Conservation (phyloP, 2,888 invertebrate genomes). For the Caenorhabditis macrosperma region DNA sequence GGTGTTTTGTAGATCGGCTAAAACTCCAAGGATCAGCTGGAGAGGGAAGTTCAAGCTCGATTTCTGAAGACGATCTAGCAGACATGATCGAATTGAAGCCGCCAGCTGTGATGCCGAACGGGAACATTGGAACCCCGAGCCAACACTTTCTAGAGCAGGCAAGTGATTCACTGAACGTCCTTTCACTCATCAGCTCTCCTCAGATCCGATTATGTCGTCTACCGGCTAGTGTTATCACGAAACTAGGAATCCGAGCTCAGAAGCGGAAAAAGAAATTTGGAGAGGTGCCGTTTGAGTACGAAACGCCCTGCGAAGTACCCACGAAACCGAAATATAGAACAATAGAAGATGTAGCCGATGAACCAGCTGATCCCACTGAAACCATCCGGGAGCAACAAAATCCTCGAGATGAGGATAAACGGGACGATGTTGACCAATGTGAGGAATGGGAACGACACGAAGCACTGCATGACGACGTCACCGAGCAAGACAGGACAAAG, state of each 20-base stretch:
- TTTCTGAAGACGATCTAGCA: constrained; percentile 49
- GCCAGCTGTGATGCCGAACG: constrained; percentile 82
- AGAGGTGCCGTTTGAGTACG: constrained; percentile 65
- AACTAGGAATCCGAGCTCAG: constrained; percentile 62
- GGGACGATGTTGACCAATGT: constrained; percentile 69
- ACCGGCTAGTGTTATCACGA: constrained; percentile 80
- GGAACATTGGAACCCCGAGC: constrained; percentile 84
- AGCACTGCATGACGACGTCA: constrained; percentile 81
- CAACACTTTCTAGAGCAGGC: constrained; percentile 81
- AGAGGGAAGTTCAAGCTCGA: constrained; percentile 4
- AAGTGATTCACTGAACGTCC: too few species aligned
- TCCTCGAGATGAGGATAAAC: constrained; percentile 62
- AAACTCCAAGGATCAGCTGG: constrained; percentile 39
- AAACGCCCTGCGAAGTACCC: not conserved
- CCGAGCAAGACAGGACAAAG: constrained; percentile 81
- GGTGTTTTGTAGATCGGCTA: constrained; percentile 63
- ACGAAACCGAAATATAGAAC: not conserved
- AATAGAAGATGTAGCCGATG: constrained; percentile 3
- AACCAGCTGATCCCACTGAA: constrained; percentile 61
- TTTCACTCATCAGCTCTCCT: too few species aligned
- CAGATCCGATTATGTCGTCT: constrained; percentile 81
- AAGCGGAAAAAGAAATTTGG: constrained; percentile 62
- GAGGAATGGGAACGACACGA: constrained; percentile 80
- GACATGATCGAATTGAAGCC: constrained; percentile 80
- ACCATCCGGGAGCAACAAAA: constrained; percentile 31